Percentiles rank a stretch among this genome's conserved stretches.
Conservation (phyloP, 2,113 vertebrate species). For the Corythaeola cristata region DNA sequence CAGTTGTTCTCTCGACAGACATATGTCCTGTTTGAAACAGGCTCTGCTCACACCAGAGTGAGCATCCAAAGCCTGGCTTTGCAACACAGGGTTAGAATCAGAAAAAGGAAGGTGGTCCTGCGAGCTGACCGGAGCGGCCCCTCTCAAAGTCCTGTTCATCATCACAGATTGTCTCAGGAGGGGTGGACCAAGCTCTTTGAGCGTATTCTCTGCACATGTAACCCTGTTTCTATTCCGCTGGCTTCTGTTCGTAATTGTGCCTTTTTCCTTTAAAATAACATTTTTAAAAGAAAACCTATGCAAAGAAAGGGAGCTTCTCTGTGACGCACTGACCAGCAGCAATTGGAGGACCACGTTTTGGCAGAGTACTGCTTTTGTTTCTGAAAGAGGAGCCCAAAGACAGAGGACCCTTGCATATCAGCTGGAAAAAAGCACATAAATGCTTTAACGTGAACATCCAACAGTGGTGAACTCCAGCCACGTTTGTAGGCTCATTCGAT, state of each 20-base stretch:
- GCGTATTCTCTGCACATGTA: neutral
- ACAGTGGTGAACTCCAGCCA: too few relatives aligned
- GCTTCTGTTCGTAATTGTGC: neutral
- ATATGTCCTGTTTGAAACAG: neutral
- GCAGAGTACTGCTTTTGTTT: neutral
- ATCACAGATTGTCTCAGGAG: neutral
- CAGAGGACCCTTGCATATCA: neutral
- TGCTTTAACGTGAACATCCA: neutral
- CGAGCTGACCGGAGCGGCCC: neutral
- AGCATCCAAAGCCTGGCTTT: neutral
- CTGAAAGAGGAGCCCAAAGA: neutral
- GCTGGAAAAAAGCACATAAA: neutral
- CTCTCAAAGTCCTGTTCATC: neutral
- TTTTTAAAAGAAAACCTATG: neutral
- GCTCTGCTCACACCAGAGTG: rapidly evolving
- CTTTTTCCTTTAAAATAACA: neutral
- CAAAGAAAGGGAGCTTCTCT: neutral
- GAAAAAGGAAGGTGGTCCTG: neutral
- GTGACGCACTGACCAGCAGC: neutral
- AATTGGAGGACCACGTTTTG: neutral
- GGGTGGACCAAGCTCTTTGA: neutral
- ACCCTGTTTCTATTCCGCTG: neutral
- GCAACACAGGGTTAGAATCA: neutral
- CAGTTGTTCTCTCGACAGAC: rapidly evolving
- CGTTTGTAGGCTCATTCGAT: rapidly evolving